Evolutionary conservation across 2,888 invertebrate genomes (phyloP), one percentile per base, ranked within the genome.

Genomic region (Neoitamus cyanurus): DNA sequence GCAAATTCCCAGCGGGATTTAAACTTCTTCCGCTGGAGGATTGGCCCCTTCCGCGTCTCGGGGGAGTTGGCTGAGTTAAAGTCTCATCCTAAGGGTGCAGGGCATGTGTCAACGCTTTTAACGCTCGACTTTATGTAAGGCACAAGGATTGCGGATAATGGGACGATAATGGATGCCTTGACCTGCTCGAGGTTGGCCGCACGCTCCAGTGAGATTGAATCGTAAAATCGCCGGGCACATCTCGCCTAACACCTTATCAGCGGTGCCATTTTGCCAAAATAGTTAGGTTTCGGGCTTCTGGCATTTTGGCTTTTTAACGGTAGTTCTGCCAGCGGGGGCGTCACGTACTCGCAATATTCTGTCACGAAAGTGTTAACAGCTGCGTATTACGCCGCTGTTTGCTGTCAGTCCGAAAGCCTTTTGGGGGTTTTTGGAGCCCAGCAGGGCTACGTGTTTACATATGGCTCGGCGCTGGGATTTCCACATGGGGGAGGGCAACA

Each of bases 281-380:
- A 58, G 58, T 58, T 58, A 11, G 20, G 9, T 20, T 58, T 58
- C 9, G 37, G 34, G 7, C 34, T 34, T 34, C 7, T 34, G 34
- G 34, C 4, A 5, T 34, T 34, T 34, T 37, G 58, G 58, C 7
- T 9, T 58, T 58, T 58, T 20, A 25, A 25, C 25, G 25, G 25
- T 58, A 25, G 58, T 58, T 11, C 20, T 9, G 25, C 58, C 58
- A 20, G 25, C 2, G 9, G 15, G n/a, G 20, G 11, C 11, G 69
- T 82, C 82, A 82, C 82, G 82, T 82, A 37, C 69, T 28, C 28
- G 20, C 69, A 34, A 69, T 69, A 82, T 68, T 25, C 34, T 69
- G 82, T 82, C 82, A 82, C 82, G 37, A 69, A 69, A 69, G 82
- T 69, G 82, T 37, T 69, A 82, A 82, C 82, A 82, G 20, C 69